phyloP scores from a whole-genome alignment of 2,888 invertebrate genomes.

The Tryphoninae sp. region DNA sequence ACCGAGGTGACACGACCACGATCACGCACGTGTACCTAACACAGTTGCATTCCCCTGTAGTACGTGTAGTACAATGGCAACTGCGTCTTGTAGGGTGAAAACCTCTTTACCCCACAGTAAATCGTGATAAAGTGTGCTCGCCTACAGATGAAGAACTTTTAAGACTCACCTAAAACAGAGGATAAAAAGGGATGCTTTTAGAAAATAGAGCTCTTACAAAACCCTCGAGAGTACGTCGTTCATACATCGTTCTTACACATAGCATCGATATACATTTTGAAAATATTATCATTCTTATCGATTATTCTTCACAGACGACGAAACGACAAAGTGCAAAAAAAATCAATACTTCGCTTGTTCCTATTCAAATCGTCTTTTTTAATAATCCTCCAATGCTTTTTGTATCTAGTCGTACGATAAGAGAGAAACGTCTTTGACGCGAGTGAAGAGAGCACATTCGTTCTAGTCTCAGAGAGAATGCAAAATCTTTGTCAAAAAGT shows the following conservation, averaged over 20 bases:
- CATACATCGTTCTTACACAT: too few species aligned
- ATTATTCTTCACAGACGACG: not conserved
- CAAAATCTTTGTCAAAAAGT: slow-evolving; percentile 20
- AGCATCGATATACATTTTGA: not conserved
- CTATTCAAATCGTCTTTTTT: not conserved
- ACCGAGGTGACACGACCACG: not conserved
- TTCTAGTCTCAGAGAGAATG: not conserved
- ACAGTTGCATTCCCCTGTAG: not conserved
- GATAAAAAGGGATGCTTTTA: slow-evolving; percentile 29
- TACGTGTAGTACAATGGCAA: not conserved
- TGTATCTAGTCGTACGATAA: too few species aligned
- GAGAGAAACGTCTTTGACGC: not conserved
- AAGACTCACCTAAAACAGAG: slow-evolving; percentile 55
- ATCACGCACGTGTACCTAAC: not conserved
- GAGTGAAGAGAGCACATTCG: not conserved
- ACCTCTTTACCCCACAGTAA: slow-evolving; percentile 26
- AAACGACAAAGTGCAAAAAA: not conserved
- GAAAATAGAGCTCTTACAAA: slow-evolving; percentile 34
- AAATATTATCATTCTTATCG: not conserved
- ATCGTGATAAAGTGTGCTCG: slow-evolving; percentile 50
- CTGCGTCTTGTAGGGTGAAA: slow-evolving; percentile 6
- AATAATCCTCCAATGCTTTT: too few species aligned
- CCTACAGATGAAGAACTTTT: slow-evolving; percentile 13
- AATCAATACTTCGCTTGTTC: not conserved
- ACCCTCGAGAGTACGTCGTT: not conserved